Conservation (phyloP, 2,888 invertebrate genomes). For the Erannis defoliaria region DNA sequence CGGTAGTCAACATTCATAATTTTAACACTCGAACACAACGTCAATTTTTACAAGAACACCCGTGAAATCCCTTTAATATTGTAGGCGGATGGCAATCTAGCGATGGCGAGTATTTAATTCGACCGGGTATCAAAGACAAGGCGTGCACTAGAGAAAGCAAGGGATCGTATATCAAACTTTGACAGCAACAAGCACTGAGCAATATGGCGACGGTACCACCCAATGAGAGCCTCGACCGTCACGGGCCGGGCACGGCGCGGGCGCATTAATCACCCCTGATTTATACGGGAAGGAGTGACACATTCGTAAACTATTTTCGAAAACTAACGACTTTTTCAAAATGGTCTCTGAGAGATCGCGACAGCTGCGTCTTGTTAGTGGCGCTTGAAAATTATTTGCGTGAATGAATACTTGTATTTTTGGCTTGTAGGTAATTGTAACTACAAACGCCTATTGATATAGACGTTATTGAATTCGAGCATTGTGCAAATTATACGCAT, state of each 20-base stretch:
- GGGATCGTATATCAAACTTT: constrained; percentile 84
- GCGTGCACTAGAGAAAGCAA: constrained; percentile 80
- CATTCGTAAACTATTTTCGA: constrained; percentile 86
- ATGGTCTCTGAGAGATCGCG: constrained; percentile 76
- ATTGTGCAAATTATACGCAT: constrained; percentile 76
- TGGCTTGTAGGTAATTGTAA: constrained; percentile 51
- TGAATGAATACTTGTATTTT: constrained; percentile 68
- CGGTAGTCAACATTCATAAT: constrained; percentile 62
- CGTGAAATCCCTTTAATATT: constrained; percentile 57
- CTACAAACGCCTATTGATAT: constrained; percentile 60
- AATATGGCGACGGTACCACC: constrained; percentile 85
- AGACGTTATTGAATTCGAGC: constrained; percentile 65
- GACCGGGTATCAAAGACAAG: constrained; percentile 77
- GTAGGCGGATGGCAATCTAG: constrained; percentile 56
- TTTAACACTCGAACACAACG: constrained; percentile 77
- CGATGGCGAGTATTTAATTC: constrained; percentile 67
- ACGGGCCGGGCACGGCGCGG: constrained; percentile 76
- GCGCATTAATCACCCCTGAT: constrained; percentile 84
- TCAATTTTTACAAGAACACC: constrained; percentile 68
- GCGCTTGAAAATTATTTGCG: constrained; percentile 79
- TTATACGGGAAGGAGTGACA: constrained; percentile 85
- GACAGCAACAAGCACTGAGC: constrained; percentile 85
- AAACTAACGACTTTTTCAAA: constrained; percentile 84
- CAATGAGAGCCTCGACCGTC: constrained; percentile 84
- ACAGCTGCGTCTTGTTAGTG: constrained; percentile 86